Evolutionary conservation across 2,797 vertebrate species (phyloP), one percentile per base, ranked within the genome.

Genomic region (Neoniphon sammara): DNA sequence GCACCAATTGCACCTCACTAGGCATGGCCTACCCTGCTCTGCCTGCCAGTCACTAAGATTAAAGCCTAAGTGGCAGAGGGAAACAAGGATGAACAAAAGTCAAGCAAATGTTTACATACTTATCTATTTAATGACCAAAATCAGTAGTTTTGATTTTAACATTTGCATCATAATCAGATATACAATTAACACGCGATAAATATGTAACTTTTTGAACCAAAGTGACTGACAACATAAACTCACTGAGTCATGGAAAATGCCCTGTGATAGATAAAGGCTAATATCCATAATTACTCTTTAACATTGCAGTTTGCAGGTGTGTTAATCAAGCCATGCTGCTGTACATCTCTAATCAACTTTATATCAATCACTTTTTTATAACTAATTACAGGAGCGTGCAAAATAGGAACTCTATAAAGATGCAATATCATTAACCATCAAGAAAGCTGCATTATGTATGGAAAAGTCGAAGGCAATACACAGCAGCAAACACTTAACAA

Each of bases 21-120:
- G 86, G 84, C 92, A 86, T 55, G 76, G 85, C 92, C 90, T 86
- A 57, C 85, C 66, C 84, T 70, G 83, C 89, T 91, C 85, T 89
- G 87, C 90, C 91, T 91, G 91, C 91, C 91, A 92, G 86, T 84
- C 87, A 87, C 75, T 73, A 31, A 92, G 91, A 93, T 93, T 91
- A 92, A 92, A 93, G 82, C 79, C 89, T 83, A 88, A 88, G 90
- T 88, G 88, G 90, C 87, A 88, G 82, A 73, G 83, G 75, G 64
- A 87, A 85, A 87, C 74, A 68, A 54, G 70, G 70, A 73, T 10
- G 62, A 74, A 77, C 65, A 86, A 66, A 83, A 86, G 80, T 77
- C 61, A 12, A 80, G 80, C 76, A 70, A 87, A 83, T 87, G 75
- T 86, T 90, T 83, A 82, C 88, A 84, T 77, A 83, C 77, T 62